Evolutionary conservation across 2,113 vertebrate species (phyloP).

Genomic region (Antidorcas marsupialis): DNA sequence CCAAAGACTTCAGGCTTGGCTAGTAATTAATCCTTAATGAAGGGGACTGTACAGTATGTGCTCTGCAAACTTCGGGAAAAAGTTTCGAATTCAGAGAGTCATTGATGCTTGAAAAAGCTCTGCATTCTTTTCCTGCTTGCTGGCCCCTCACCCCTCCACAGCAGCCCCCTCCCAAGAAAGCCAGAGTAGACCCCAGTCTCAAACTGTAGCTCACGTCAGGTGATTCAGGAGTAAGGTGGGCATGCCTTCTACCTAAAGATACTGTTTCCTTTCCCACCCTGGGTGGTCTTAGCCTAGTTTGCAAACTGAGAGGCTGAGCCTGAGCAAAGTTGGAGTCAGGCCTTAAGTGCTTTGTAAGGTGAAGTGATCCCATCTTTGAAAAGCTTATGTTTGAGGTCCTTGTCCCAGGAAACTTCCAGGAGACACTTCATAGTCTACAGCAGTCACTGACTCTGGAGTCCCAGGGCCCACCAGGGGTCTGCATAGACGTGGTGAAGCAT

Average conservation of each 20-base stretch:
- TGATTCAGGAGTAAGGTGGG: not conserved
- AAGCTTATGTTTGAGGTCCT: not conserved
- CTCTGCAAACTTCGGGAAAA: slow-evolving; percentile 42
- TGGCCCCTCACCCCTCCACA: not conserved
- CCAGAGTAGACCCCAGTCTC: not conserved
- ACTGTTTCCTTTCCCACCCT: not conserved
- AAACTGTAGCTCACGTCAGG: not conserved
- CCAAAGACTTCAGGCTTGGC: slow-evolving; percentile 70
- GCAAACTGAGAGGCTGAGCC: not conserved
- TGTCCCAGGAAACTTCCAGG: not conserved
- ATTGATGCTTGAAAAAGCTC: slow-evolving; percentile 1
- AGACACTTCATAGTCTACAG: not conserved
- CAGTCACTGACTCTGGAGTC: not conserved
- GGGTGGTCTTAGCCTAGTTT: not conserved
- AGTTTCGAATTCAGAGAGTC: slow-evolving; percentile 43
- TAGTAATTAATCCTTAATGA: slow-evolving; percentile 72
- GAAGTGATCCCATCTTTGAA: not conserved
- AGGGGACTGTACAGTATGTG: slow-evolving; percentile 64
- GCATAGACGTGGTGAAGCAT: not conserved
- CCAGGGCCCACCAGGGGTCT: not conserved
- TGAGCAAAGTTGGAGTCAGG: not conserved
- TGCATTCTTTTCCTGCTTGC: not conserved
- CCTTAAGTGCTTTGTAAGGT: not conserved
- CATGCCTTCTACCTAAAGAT: not conserved
- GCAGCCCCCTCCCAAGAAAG: not conserved